phyloP scores from a whole-genome alignment of 2,888 invertebrate species.

The Dolichopus griseipennis region DNA sequence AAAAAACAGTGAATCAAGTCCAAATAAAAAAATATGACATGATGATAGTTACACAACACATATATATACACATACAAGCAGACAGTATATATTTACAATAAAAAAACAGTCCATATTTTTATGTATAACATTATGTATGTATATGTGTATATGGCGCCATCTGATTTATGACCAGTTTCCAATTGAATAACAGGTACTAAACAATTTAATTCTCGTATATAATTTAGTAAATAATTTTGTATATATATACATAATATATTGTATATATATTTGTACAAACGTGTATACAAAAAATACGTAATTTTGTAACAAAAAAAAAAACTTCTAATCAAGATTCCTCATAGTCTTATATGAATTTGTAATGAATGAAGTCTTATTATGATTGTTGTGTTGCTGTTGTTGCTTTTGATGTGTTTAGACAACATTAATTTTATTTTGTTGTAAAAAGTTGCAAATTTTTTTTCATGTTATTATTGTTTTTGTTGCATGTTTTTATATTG shows the following conservation, averaged over 20 bases:
- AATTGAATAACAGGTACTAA: slow-evolving; percentile 3
- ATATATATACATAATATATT: too few species aligned
- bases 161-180: not conserved
- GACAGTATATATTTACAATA: not conserved
- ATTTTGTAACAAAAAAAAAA: too few species aligned
- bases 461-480: not conserved
- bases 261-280: too few species aligned
- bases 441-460: not conserved
- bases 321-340: not conserved
- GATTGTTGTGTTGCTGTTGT: too few species aligned
- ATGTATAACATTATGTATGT: not conserved
- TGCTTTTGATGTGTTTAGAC: not conserved
- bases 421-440: not conserved
- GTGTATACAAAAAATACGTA: too few species aligned
- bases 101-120: too few species aligned
- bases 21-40: not conserved
- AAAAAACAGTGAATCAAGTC: not conserved
- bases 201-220: not conserved
- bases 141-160: not conserved
- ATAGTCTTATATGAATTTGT: not conserved
- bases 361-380: not conserved
- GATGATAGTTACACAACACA: not conserved
- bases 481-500: not conserved
- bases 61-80: not conserved
- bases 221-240: too few species aligned